Evolutionary conservation across 2,797 vertebrate species (phyloP), one percentile per base, ranked within the genome.

Genomic region (Microchirus variegatus): DNA sequence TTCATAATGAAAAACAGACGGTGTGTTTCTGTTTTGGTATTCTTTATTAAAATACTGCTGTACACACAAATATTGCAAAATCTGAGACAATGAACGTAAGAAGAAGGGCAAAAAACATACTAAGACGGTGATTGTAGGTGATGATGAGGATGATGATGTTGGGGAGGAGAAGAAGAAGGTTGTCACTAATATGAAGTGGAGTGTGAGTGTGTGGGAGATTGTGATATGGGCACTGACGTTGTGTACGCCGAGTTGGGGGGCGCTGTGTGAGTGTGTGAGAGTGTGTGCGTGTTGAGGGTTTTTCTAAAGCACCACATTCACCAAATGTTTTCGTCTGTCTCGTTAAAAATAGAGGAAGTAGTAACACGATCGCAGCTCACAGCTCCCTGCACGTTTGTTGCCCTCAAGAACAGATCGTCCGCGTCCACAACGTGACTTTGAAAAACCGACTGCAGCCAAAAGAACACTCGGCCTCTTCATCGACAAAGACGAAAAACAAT

Each of bases 21-120:
- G 8, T 31, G 31, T 31, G 31, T 5, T 56, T 88, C 59, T 73
- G 63, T 93, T 92, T 93, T 95, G 92, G 91, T 96, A 96, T 96
- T 96, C 96, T 98, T 98, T 99, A 98, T 98, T 98, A 98, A 98
- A 99, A 99, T 99, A 99, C 96, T 97, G 97, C 97, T 98, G 96
- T 98, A 99, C 97, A 98, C 93, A 95, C 94, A 94, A 93, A 94
- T 93, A 93, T 94, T 93, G 90, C 93, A 93, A 94, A 93, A 90
- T 90, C 80, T 95, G 94, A 96, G 95, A 96, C 95, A 88, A 90
- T 92, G 93, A 95, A 95, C 94, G 95, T 88, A 93, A 93, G 90
- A 92, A 88, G 22, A 22, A 22, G 90, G 88, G 86, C 84, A 87
- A 89, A 89, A 93, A 92, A 93, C 87, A 77, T 89, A 92, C 89